Evolutionary conservation across 2,888 invertebrate species (phyloP).

Genomic region (Cosmia trapezina): DNA sequence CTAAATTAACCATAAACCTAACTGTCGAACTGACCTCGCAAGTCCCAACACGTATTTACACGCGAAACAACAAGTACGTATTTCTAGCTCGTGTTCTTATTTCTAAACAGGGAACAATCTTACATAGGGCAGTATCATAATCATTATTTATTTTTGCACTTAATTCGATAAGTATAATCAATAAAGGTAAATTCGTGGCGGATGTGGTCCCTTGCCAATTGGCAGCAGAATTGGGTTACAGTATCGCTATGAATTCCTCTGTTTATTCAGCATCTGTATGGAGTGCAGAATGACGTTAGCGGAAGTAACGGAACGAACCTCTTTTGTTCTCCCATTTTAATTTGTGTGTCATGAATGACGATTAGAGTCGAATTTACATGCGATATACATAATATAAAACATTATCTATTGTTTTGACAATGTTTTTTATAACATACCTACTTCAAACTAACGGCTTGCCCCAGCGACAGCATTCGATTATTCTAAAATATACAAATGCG

Average conservation of each 20-base stretch:
- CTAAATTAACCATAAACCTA: slow-evolving; percentile 51
- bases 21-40: slow-evolving; percentile 50
- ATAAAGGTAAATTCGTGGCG: slow-evolving; percentile 54
- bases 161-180: slow-evolving; percentile 51
- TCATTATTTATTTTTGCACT: slow-evolving; percentile 50
- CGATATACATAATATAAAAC: slow-evolving; percentile 56
- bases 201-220: slow-evolving; percentile 66
- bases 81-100: slow-evolving; percentile 41
- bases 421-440: slow-evolving; percentile 44
- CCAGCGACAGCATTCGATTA: slow-evolving; percentile 36
- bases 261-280: slow-evolving; percentile 73
- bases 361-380: slow-evolving; percentile 69
- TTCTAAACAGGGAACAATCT: slow-evolving; percentile 33
- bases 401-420: slow-evolving; percentile 48
- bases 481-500: slow-evolving; percentile 34
- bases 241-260: slow-evolving; percentile 67
- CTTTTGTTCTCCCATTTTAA: slow-evolving; percentile 76
- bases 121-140: slow-evolving; percentile 29
- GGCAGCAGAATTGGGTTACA: slow-evolving; percentile 71
- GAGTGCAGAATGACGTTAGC: slow-evolving; percentile 73
- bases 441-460: slow-evolving; percentile 55
- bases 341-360: slow-evolving; percentile 76
- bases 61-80: slow-evolving; percentile 32
- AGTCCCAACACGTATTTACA: slow-evolving; percentile 39
- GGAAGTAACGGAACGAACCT: slow-evolving; percentile 78